Evolutionary conservation across 1,140 invertebrate species (phyloP), one percentile per base, ranked within the genome.

Genomic region (Diachasma alloeum): DNA sequence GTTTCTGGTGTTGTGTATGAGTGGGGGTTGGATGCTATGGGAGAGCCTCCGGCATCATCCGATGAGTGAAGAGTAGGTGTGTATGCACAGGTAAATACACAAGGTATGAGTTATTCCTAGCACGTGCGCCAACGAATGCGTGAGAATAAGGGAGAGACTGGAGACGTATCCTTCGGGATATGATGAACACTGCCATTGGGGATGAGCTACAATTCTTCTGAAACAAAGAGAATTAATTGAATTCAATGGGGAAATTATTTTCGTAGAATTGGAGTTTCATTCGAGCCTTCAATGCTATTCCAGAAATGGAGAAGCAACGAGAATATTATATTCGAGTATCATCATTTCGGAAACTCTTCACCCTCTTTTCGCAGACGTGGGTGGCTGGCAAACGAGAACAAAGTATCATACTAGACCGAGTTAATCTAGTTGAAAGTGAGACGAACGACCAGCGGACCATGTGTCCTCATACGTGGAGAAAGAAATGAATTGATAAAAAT

Each of bases 381-480:
- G 22, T 63, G 11, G 13, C 59, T 13, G 4, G 22, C 22, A 72
- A 77, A 77, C 75, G 69, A 77, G 75, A 72, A 77, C 59, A 66
- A 56, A 77, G 75, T 77, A 77, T 63, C 75, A 48, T 19, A 24
- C 48, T 39, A 63, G 75, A 68, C 36, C 42, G 68, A 59, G 75
- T 77, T 77, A 77, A 77, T 77, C 75, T 77, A 72, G 46, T 77
- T 72, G 75, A 37, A 72, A 77, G 75, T 77, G 75, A 77, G 69
- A 77, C 69, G 69, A 77, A 77, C 75, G 75, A 72, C 53, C 72
- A 72, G 66, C 56, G 66, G 31, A 63, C 59, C 63, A 69, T 39
- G 42, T 53, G 70, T 68, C 42, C 72, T 72, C 75, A 72, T 77
- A 72, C 75, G 39, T 22, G 70, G 75, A 26, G 24, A 63, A 77